These are phyloP conservation scores for Drosophila azteca DNA, from an alignment of 1,140 invertebrate genomes.

Conservation along the genomic window DNA sequence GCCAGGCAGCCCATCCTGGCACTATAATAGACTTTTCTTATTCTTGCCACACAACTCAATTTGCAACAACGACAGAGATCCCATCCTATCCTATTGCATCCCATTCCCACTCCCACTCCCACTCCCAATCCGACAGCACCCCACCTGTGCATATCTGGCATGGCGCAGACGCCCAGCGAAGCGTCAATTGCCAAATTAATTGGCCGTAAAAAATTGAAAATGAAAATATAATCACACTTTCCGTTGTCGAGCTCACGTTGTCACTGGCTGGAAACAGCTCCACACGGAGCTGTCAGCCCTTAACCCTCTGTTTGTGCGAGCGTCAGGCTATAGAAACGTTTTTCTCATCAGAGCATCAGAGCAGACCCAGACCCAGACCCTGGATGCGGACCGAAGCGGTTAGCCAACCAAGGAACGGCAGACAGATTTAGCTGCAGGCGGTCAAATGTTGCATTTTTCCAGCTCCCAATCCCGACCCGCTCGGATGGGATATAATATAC, in stretches of 20 bases:
- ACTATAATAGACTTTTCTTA: slow-evolving; percentile 82
- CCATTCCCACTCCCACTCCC: neutral
- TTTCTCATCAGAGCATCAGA: slow-evolving; percentile 56
- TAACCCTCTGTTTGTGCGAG: slow-evolving; percentile 50
- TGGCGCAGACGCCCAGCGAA: slow-evolving; percentile 75
- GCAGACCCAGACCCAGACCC: neutral
- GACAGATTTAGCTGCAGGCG: slow-evolving; percentile 70
- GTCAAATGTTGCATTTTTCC: slow-evolving; percentile 72
- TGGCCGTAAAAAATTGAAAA: slow-evolving; percentile 83
- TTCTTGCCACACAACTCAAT: slow-evolving; percentile 80
- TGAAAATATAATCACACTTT: slow-evolving; percentile 83
- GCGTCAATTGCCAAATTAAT: slow-evolving; percentile 83
- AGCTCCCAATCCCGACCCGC: slow-evolving; percentile 5
- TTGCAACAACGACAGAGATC: slow-evolving; percentile 42
- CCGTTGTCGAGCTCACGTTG: slow-evolving; percentile 61
- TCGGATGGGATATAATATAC: slow-evolving; percentile 38
- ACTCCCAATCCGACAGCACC: neutral
- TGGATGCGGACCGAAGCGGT: slow-evolving; percentile 10
- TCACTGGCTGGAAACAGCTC: slow-evolving; percentile 52
- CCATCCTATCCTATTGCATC: neutral
- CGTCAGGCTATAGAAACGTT: slow-evolving; percentile 31
- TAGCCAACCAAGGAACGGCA: slow-evolving; percentile 63
- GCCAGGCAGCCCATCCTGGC: slow-evolving; percentile 29
- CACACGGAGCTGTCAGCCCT: slow-evolving; percentile 49
- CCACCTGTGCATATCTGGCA: slow-evolving; percentile 42